A percentile compares a stretch with the other conserved stretches of the same genome.
phyloP scores from a whole-genome alignment of 2,888 invertebrate genomes.

The Idaea dimidiata region DNA sequence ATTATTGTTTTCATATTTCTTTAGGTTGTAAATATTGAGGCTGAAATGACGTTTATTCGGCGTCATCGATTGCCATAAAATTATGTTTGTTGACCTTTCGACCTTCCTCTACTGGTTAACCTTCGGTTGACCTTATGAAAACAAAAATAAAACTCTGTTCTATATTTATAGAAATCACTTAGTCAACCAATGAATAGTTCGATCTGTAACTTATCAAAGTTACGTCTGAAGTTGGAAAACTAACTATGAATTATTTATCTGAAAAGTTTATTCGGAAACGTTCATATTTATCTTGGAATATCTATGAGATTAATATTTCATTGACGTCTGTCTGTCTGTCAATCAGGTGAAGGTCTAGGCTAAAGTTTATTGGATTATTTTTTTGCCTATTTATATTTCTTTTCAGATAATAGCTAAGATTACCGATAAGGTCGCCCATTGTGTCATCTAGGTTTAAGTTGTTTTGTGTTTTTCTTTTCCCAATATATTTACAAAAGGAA shows the following conservation, averaged over 20 bases:
- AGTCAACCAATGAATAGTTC: not conserved
- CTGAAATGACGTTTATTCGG: too few species aligned
- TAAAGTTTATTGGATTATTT: not conserved
- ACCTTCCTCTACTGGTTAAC: not conserved
- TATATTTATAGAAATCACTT: slow-evolving; percentile 2
- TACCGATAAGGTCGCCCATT: not conserved
- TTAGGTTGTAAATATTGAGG: too few species aligned
- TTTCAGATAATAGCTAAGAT: not conserved
- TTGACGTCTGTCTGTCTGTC: slow-evolving; percentile 28
- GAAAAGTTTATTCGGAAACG: slow-evolving; percentile 10
- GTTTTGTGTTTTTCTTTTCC: not conserved
- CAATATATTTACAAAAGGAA: too few species aligned
- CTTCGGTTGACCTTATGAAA: not conserved
- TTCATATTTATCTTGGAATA: slow-evolving; percentile 15
- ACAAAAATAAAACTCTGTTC: not conserved
- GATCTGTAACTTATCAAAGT: slow-evolving; percentile 2
- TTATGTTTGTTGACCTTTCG: too few species aligned
- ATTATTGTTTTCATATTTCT: too few species aligned
- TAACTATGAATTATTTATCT: slow-evolving; percentile 19
- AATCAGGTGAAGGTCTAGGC: not conserved
- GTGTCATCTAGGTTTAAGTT: too few species aligned
- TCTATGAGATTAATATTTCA: slow-evolving; percentile 24
- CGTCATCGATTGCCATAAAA: too few species aligned
- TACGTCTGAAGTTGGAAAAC: slow-evolving; percentile 14
- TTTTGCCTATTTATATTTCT: not conserved